Conservation (phyloP, 2,888 invertebrate genomes). For the Nyleta sp. region DNA sequence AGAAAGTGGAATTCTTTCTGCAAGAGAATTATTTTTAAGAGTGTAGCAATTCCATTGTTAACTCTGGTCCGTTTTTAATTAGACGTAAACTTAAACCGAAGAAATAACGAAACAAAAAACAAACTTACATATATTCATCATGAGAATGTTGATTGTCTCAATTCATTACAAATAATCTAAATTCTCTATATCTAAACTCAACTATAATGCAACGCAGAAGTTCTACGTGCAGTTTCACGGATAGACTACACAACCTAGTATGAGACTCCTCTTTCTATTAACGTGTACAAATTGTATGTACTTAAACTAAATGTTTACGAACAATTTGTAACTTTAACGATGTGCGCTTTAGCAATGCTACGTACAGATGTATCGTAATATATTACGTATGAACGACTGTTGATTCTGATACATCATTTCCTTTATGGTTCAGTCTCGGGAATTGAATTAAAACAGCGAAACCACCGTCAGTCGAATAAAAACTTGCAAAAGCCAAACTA, state of each 20-base stretch:
- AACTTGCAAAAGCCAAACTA: not conserved
- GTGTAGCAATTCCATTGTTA: too few relatives aligned
- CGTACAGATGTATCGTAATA: slow-evolving; percentile 20
- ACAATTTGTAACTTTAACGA: slow-evolving; percentile 41
- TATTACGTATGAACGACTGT: slow-evolving; percentile 31
- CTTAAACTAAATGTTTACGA: slow-evolving; percentile 36
- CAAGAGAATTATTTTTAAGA: too few relatives aligned
- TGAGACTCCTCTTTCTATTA: slow-evolving; percentile 28
- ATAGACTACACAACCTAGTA: not conserved
- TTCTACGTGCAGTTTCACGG: slow-evolving; percentile 13
- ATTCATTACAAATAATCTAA: slow-evolving; percentile 14
- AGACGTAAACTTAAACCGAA: too few relatives aligned
- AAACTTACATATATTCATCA: not conserved
- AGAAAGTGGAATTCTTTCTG: too few relatives aligned
- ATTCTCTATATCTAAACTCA: slow-evolving; percentile 12
- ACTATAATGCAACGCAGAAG: slow-evolving; percentile 2
- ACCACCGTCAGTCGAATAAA: not conserved
- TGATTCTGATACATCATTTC: slow-evolving; percentile 35
- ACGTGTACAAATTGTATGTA: slow-evolving; percentile 40
- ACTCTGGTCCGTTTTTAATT: too few relatives aligned
- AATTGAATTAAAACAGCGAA: slow-evolving; percentile 8
- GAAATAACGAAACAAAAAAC: too few relatives aligned
- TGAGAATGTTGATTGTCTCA: slow-evolving; percentile 7
- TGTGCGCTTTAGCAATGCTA: slow-evolving; percentile 21
- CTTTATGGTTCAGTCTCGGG: slow-evolving; percentile 4